Evolutionary conservation across 2,797 vertebrate species (phyloP).

Genomic region (Lacerta viridis): DNA sequence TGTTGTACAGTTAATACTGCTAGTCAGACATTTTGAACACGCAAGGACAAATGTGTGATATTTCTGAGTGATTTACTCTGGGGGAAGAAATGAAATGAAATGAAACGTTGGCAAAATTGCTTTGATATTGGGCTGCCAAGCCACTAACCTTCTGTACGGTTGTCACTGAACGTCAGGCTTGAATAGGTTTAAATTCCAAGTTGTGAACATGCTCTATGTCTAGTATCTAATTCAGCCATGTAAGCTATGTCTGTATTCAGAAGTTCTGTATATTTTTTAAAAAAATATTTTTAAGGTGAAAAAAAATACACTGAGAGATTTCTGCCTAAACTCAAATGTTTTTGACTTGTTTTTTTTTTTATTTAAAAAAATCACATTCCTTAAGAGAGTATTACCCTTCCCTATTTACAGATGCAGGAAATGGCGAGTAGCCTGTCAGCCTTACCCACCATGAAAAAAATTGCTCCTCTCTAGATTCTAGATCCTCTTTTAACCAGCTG

Average conservation of each 20-base stretch:
- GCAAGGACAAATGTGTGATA: slow-evolving; percentile 34
- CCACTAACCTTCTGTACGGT: slow-evolving; percentile 38
- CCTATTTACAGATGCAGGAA: not conserved
- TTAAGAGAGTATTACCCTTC: not conserved
- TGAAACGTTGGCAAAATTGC: slow-evolving; percentile 29
- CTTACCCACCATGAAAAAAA: not conserved
- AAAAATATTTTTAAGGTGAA: slow-evolving; percentile 76
- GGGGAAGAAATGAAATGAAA: slow-evolving; percentile 42
- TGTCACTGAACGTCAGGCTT: slow-evolving; percentile 60
- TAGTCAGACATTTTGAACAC: slow-evolving; percentile 59
- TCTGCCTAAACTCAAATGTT: slow-evolving; percentile 20
- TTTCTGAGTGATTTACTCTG: slow-evolving; percentile 60
- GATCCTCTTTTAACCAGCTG: not conserved
- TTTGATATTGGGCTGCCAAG: slow-evolving; percentile 54
- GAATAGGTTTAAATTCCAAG: slow-evolving; percentile 53
- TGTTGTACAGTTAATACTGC: slow-evolving; percentile 66
- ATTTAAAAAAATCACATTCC: not conserved
- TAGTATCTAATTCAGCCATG: slow-evolving; percentile 64
- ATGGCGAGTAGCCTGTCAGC: not conserved
- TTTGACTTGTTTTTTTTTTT: not conserved
- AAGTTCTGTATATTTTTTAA: slow-evolving; percentile 74
- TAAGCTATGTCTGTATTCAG: slow-evolving; percentile 56
- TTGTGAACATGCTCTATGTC: slow-evolving; percentile 58
- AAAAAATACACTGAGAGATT: slow-evolving; percentile 74
- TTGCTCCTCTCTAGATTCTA: not conserved